phyloP scores from a whole-genome alignment of 2,888 invertebrate genomes.

The Polyommatus iphigenia region DNA sequence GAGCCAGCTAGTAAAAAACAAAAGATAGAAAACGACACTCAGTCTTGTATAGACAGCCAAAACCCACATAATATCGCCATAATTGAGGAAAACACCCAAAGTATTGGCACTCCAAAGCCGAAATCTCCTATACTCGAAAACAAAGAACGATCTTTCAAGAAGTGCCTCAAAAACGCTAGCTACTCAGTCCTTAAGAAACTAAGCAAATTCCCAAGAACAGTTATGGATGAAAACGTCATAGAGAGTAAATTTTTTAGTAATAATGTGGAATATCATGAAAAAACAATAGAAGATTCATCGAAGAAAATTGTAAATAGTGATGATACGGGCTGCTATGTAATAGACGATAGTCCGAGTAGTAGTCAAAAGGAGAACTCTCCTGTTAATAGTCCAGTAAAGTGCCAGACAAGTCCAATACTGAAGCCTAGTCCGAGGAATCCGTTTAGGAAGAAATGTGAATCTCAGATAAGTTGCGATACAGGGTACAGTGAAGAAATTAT shows the following conservation, averaged over 20 bases:
- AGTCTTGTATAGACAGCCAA: conserved; percentile 44
- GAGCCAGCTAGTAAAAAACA: conserved; percentile 62
- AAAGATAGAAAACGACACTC: conserved; percentile 49
- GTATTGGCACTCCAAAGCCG: conserved; percentile 45
- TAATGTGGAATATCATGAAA: conserved; percentile 29
- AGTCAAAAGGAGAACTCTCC: conserved; percentile 64
- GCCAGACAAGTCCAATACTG: conserved; percentile 56
- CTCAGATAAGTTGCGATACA: conserved; percentile 41
- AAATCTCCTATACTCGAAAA: conserved; percentile 73
- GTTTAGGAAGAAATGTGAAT: conserved; percentile 46
- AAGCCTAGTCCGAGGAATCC: conserved; percentile 54
- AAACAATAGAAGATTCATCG: conserved; percentile 52
- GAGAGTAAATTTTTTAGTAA: conserved; percentile 80
- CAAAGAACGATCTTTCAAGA: conserved; percentile 64
- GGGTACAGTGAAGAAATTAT: conserved; percentile 58
- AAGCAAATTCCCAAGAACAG: conserved; percentile 76
- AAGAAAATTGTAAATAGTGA: conserved; percentile 45
- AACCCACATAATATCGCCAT: conserved; percentile 47
- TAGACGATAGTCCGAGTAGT: conserved; percentile 46
- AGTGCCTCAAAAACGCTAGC: conserved; percentile 54
- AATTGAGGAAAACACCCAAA: conserved; percentile 45
- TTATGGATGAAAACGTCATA: conserved; percentile 68
- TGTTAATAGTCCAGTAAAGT: conserved; percentile 52
- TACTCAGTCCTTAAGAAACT: conserved; percentile 65
- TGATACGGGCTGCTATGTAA: conserved; percentile 46